A percentile compares a stretch with the other conserved stretches of the same genome.
Evolutionary conservation across 2,113 vertebrate genomes (phyloP).

Genomic region (Terrapene triunguis): DNA sequence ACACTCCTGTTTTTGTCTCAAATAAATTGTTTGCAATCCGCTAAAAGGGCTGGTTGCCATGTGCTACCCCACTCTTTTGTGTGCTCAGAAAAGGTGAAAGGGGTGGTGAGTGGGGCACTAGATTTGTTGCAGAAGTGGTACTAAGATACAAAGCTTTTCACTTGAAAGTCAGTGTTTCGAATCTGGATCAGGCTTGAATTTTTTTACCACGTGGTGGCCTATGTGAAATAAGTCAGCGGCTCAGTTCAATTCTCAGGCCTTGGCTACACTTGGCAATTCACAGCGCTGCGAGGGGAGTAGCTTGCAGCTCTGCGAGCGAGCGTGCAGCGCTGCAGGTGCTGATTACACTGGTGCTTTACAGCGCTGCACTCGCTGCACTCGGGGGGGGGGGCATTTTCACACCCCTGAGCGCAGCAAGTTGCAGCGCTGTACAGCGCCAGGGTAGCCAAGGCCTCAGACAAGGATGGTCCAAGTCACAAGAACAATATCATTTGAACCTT

Average conservation of each 20-base stretch:
- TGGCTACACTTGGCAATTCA: no score
- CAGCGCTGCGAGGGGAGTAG: no score
- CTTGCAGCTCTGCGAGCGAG: no score
- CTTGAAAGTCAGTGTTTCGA: background rate
- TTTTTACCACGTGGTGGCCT: background rate
- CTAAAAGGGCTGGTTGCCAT: background rate
- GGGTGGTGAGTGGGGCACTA: fast-evolving
- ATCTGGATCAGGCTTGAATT: background rate
- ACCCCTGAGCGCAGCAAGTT: no score
- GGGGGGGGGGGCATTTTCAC: no score
- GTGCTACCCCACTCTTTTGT: background rate
- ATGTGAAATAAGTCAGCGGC: background rate
- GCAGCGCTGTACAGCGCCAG: no score
- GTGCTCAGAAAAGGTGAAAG: background rate
- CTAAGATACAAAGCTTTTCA: background rate
- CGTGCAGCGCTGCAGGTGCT: no score
- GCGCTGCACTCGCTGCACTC: no score
- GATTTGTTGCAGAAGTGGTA: background rate
- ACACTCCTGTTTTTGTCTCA: background rate
- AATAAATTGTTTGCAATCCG: background rate
- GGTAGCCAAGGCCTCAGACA: background rate
- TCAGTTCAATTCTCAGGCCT: conserved; percentile 34
- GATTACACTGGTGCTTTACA: no score
- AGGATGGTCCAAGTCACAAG: background rate
- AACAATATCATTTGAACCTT: background rate